These are phyloP conservation scores for Notodonta dromedarius DNA, from an alignment of 2,888 invertebrate genomes.

Conservation along the genomic window DNA sequence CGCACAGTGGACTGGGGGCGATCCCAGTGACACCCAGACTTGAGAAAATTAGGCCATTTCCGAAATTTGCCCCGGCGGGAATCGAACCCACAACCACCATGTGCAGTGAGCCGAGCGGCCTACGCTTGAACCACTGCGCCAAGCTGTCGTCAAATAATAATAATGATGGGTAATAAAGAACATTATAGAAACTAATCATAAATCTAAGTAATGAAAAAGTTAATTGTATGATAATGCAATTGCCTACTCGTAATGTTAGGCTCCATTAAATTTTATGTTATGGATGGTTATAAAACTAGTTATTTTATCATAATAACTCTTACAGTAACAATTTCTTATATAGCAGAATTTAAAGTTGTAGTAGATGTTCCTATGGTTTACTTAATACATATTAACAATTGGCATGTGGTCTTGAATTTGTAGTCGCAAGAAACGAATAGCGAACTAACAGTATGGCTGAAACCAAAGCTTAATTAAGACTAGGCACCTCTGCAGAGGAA, in stretches of 20 bases:
- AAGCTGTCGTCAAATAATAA: too few relatives aligned
- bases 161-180: background rate
- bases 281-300: background rate
- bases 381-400: constrained; percentile 33
- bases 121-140: too few relatives aligned
- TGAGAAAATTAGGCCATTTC: too few relatives aligned
- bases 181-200: constrained; percentile 3
- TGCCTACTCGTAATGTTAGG: background rate
- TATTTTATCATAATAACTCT: background rate
- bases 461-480: constrained; percentile 76
- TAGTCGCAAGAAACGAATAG: constrained; percentile 54
- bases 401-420: constrained; percentile 37
- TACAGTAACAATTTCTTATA: background rate
- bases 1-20: too few relatives aligned
- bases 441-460: constrained; percentile 53
- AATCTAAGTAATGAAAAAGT: constrained; percentile 6
- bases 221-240: constrained; percentile 4
- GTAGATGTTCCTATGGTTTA: constrained; percentile 15
- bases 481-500: constrained; percentile 67
- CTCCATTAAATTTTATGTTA: background rate
- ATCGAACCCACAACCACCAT: too few relatives aligned
- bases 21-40: too few relatives aligned
- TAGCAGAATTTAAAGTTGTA: constrained; percentile 5
- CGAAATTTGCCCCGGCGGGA: too few relatives aligned
- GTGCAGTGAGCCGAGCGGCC: too few relatives aligned